Percentiles rank a stretch among this genome's conserved stretches.
phyloP scores from a whole-genome alignment of 2,888 invertebrate species.

The Lasioglossum morio region DNA sequence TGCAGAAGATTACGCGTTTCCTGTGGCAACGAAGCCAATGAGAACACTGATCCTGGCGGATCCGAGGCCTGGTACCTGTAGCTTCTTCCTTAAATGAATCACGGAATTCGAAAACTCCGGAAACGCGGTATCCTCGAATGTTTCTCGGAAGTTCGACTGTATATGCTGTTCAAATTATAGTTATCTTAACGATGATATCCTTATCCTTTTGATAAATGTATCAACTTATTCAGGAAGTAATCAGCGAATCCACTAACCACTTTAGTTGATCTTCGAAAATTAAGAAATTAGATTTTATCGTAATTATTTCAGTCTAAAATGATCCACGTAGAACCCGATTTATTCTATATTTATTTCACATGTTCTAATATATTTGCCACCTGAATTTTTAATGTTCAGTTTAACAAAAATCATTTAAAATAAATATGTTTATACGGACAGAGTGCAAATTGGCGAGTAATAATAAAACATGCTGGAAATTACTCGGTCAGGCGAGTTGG shows the following conservation, averaged over 20 bases:
- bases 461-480: not conserved
- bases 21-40: constrained; percentile 16
- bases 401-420: too few relatives aligned
- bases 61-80: not conserved
- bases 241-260: too few relatives aligned
- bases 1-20: constrained; percentile 33
- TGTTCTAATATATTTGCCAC: too few relatives aligned
- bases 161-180: not conserved
- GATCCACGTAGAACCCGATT: too few relatives aligned
- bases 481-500: not conserved
- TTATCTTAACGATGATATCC: not conserved
- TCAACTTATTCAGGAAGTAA: too few relatives aligned
- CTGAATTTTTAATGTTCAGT: too few relatives aligned
- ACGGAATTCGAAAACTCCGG: constrained; percentile 11
- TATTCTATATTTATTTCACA: too few relatives aligned
- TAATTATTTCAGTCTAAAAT: too few relatives aligned
- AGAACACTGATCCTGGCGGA: not conserved
- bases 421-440: too few relatives aligned
- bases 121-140: not conserved
- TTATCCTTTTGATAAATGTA: not conserved
- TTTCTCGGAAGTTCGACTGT: not conserved
- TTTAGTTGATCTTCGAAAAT: too few relatives aligned
- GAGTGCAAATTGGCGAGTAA: not conserved
- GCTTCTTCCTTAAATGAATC: constrained; percentile 3
- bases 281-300: too few relatives aligned